These are phyloP conservation scores for Stichopus chloronotus DNA, from an alignment of 35 echinoderm and acorn worm genomes.

Conservation along the genomic window DNA sequence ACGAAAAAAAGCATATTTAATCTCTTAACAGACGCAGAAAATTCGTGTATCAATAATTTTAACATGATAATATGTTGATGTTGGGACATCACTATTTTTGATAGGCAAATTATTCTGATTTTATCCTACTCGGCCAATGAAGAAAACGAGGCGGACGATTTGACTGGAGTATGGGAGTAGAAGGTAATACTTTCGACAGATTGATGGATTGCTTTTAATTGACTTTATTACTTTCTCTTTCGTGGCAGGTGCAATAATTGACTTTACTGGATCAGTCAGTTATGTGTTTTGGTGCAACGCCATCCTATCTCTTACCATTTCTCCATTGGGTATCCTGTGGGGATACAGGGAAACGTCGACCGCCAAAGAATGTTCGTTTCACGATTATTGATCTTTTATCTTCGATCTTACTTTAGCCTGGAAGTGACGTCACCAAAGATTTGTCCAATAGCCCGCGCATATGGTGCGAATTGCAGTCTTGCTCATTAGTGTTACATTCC, in stretches of 20 bases:
- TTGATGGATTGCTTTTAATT: background rate
- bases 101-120: no score
- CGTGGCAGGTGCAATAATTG: background rate
- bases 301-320: background rate
- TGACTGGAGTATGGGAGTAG: background rate
- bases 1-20: no score
- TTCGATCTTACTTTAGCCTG: no score
- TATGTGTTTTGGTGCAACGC: conserved; percentile 26
- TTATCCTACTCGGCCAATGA: background rate
- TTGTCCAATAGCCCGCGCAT: no score
- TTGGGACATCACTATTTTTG: no score
- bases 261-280: background rate
- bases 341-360: background rate
- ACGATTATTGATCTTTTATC: background rate
- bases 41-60: no score
- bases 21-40: no score
- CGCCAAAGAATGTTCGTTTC: background rate
- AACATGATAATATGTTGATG: no score
- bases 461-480: no score
- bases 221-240: background rate
- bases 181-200: background rate
- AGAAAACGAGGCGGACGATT: background rate
- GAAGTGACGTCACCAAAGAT: no score
- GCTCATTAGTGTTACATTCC: no score
- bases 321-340: background rate